phyloP scores from a whole-genome alignment of 64 coral and sea anemone genomes.

The Stichodactyla helianthus region DNA sequence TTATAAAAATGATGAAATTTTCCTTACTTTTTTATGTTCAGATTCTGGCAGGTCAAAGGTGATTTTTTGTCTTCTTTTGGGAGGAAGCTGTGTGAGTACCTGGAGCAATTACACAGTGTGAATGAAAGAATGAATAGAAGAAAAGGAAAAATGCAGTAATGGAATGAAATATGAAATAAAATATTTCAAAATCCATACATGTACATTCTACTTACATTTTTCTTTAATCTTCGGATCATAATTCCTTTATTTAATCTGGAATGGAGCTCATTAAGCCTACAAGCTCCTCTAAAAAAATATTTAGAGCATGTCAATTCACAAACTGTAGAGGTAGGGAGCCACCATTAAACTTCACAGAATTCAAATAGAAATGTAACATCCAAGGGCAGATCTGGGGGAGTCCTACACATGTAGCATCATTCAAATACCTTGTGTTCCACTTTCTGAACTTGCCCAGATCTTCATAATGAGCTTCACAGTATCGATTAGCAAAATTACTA shows the following conservation, averaged over 20 bases:
- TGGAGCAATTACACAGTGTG: background rate
- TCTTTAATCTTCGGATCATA: constrained; percentile 80
- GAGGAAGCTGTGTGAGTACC: constrained; percentile 89
- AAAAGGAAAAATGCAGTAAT: background rate
- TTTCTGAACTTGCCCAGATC: constrained; percentile 38
- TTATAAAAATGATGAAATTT: background rate
- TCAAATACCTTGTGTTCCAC: constrained; percentile 65
- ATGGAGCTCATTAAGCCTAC: constrained; percentile 66
- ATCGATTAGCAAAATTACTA: constrained; percentile 73
- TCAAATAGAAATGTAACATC: background rate
- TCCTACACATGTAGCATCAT: background rate
- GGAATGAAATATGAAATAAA: too few species aligned
- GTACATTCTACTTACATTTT: constrained; percentile 45
- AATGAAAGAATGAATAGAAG: background rate
- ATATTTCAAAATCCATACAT: background rate
- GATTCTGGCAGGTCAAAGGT: constrained; percentile 90
- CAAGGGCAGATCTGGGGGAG: background rate
- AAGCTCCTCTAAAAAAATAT: constrained; percentile 51
- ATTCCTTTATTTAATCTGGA: constrained; percentile 48
- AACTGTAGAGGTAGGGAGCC: too few species aligned
- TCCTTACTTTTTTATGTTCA: constrained; percentile 39
- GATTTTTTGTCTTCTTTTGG: constrained; percentile 92
- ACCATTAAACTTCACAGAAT: background rate
- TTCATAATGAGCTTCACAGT: constrained; percentile 81
- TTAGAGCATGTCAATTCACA: too few species aligned